Conservation (phyloP, 2,797 vertebrate species). For the Amazonetta brasiliensis region DNA sequence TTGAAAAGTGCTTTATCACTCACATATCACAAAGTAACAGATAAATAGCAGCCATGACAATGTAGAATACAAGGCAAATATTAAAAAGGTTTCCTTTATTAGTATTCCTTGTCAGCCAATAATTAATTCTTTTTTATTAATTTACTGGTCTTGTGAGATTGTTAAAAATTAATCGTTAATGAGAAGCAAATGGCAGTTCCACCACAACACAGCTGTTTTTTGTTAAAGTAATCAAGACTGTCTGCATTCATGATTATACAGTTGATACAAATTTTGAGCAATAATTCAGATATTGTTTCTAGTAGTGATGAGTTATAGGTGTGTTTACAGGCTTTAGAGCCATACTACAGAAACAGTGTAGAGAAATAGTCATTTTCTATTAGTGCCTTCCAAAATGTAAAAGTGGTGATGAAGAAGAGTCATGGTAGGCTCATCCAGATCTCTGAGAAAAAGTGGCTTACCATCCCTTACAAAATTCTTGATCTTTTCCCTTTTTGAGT, state of each 20-base stretch:
- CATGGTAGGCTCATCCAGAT: background rate
- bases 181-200: slow-evolving; percentile 41
- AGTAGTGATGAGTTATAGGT: slow-evolving; percentile 14
- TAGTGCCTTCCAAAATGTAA: background rate
- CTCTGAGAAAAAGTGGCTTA: background rate
- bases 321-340: slow-evolving; percentile 37
- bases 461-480: background rate
- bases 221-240: slow-evolving; percentile 62
- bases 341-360: background rate
- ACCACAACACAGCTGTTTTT: slow-evolving; percentile 61
- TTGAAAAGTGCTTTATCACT: background rate
- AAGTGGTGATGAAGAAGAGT: background rate
- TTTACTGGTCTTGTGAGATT: slow-evolving; percentile 43
- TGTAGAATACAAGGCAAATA: background rate
- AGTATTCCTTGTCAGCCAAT: slow-evolving; percentile 40
- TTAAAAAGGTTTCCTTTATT: slow-evolving; percentile 38
- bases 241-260: slow-evolving; percentile 48
- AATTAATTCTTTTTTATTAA: slow-evolving; percentile 53
- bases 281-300: slow-evolving; percentile 56
- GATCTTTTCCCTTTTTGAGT: background rate
- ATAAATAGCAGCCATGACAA: background rate
- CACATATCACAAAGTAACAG: background rate
- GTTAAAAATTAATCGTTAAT: slow-evolving; percentile 66
- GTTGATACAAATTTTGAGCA: slow-evolving; percentile 60
- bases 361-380: background rate